These are phyloP conservation scores for Geotrypetes seraphini DNA, from an alignment of 2,797 vertebrate species.

Conservation along the genomic window DNA sequence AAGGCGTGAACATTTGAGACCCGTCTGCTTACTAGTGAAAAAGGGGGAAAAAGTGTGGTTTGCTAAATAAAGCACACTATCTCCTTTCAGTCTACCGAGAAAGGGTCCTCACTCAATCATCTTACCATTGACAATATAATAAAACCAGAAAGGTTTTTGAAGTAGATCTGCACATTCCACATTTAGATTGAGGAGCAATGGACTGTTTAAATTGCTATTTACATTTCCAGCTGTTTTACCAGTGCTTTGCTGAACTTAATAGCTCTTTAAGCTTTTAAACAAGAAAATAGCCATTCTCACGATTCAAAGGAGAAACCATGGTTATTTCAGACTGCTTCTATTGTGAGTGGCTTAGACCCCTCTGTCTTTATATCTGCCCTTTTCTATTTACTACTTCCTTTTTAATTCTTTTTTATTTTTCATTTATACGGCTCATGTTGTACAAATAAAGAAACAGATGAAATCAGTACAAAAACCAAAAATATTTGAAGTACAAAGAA, in stretches of 20 bases:
- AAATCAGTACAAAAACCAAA: no score
- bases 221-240: slow-evolving; percentile 70
- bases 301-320: slow-evolving; percentile 45
- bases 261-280: slow-evolving; percentile 65
- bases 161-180: slow-evolving; percentile 45
- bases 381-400: slow-evolving; percentile 39
- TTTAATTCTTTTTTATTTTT: slow-evolving; percentile 26
- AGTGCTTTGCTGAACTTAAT: slow-evolving; percentile 64
- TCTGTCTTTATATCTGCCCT: slow-evolving; percentile 34
- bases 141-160: slow-evolving; percentile 43
- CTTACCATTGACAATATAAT: slow-evolving; percentile 51
- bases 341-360: slow-evolving; percentile 43
- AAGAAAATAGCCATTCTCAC: slow-evolving; percentile 63
- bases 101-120: slow-evolving; percentile 44
- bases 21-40: slow-evolving; percentile 39
- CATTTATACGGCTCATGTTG: no score
- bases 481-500: no score
- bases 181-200: slow-evolving; percentile 43
- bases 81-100: slow-evolving; percentile 36
- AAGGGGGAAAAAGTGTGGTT: slow-evolving; percentile 17
- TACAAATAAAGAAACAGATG: no score
- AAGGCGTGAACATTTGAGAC: slow-evolving; percentile 52
- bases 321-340: slow-evolving; percentile 44
- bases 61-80: slow-evolving; percentile 41
- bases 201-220: slow-evolving; percentile 63